These are phyloP conservation scores for Carcharodon carcharias DNA, from an alignment of 2,797 vertebrate species.

Conservation along the genomic window DNA sequence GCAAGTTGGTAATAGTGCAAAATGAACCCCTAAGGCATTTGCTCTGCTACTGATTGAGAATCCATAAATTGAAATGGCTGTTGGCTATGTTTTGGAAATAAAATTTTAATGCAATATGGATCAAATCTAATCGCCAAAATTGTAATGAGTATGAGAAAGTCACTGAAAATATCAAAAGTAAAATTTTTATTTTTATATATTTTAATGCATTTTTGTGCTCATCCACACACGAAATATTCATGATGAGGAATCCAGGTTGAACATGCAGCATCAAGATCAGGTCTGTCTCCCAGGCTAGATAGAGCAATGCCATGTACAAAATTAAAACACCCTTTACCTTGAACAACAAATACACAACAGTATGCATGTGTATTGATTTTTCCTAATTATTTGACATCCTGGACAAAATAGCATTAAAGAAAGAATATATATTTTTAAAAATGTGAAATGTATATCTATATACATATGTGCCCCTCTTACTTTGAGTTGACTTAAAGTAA, in stretches of 20 bases:
- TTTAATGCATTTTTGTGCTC: background rate
- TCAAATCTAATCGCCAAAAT: background rate
- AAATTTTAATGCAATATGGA: background rate
- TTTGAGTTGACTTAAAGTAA: background rate
- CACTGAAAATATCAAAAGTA: background rate
- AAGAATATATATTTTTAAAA: background rate
- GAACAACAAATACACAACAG: background rate
- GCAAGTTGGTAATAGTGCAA: background rate
- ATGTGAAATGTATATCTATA: too few species aligned
- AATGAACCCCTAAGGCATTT: background rate
- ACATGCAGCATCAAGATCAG: background rate
- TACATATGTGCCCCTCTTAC: too few species aligned
- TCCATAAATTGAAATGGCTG: background rate
- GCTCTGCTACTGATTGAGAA: background rate
- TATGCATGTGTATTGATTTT: background rate
- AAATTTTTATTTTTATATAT: background rate
- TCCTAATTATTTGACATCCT: background rate
- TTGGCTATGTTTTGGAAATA: background rate
- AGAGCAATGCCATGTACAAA: background rate
- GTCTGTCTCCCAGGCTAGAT: background rate
- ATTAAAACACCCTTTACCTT: background rate
- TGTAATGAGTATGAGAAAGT: background rate
- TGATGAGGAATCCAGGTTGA: background rate
- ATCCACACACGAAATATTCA: background rate
- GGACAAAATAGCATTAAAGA: background rate